Base-by-base conservation (phyloP, 1,140 invertebrate genomes). In the Lepidurus apus region DNA sequence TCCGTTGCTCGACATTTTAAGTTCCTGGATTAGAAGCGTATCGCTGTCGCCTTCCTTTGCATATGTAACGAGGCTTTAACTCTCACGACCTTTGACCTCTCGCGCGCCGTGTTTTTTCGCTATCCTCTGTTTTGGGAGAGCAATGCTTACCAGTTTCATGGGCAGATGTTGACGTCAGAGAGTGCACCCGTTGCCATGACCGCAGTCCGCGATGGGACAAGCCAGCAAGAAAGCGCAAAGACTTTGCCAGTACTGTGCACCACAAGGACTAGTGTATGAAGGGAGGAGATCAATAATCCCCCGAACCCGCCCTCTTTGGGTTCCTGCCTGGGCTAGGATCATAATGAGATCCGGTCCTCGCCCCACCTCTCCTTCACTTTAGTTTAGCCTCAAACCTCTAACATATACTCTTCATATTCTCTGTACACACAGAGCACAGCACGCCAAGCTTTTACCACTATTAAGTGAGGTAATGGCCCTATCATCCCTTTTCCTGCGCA, bases 151-250 rank as follows among this genome's bases (percentile, higher is more conserved):
- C 53, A 65, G 53, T 65, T 65, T 65, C 53, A 65, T 65, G 21
- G 21, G 53, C n/a, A 53, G 42, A 73, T 24, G 7, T 26, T 47
- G 26, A 24, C 65, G 21, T 34, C 43, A 75, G 24, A 80, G 34
- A 77, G 45, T 44, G 43, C 77, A 78, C 43, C 77, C 77, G 77
- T 74, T 78, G 47, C 47, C 77, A 74, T 74, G 21, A 53, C 21
- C 17, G 42, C 43, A 13, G n/a, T 73, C n/a, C 7, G 34, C 13
- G 42, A 17, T 42, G 24, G 42, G 42, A 43, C 24, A 10, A 77
- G 42, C 10, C 42, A 11, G 44, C 44, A 45, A 26, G 76, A 77
- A 75, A 43, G 34, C 74, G 74, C 74, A 75, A 75, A 75, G 26
- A 75, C 74, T 75, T 42, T 7, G 34, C 34, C 42, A 75, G 74